Conservation (phyloP, 92 coral and sea anemone genomes). For the Parazoanthus atlanticus region DNA sequence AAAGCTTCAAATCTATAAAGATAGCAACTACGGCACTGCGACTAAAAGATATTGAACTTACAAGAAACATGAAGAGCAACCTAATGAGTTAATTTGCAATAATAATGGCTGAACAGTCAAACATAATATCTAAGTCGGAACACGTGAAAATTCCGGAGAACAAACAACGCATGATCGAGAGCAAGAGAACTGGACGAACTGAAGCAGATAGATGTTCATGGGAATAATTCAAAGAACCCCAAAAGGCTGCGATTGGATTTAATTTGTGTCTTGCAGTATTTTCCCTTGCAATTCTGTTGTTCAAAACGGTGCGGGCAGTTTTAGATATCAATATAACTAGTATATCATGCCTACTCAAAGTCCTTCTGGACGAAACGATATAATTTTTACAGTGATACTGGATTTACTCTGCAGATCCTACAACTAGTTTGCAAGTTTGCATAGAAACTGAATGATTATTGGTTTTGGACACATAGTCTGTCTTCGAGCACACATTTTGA, state of each 20-base stretch:
- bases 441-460: neutral
- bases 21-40: neutral
- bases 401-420: neutral
- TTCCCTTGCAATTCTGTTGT: neutral
- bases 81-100: constrained; percentile 34
- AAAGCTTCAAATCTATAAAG: neutral
- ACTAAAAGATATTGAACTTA: constrained; percentile 10
- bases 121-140: constrained; percentile 2
- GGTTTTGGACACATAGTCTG: constrained; percentile 17
- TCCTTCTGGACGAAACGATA: neutral
- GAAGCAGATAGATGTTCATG: neutral
- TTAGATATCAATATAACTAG: neutral
- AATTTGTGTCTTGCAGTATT: neutral
- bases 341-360: neutral
- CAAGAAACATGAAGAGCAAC: neutral
- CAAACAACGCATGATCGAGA: neutral
- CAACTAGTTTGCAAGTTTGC: neutral
- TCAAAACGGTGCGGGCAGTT: neutral
- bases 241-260: neutral
- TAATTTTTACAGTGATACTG: neutral
- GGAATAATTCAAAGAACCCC: neutral
- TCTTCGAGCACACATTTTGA: constrained; percentile 13
- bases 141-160: constrained; percentile 24
- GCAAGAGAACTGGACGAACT: neutral
- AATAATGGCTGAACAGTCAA: constrained; percentile 17